Conservation (phyloP, 2,113 vertebrate species). For the Vidua chalybeata region DNA sequence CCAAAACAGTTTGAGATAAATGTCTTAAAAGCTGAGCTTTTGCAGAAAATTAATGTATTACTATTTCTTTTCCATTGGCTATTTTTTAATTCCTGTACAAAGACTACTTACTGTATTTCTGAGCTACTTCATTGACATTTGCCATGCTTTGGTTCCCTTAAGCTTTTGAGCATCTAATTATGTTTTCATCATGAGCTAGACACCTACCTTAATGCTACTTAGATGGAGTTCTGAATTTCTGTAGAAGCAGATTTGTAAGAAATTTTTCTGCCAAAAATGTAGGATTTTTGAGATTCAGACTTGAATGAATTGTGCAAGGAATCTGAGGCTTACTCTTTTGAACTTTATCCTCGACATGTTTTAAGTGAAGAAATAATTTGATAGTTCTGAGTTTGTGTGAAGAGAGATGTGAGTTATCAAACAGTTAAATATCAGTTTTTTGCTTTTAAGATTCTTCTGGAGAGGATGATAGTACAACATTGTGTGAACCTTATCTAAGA, state of each 20-base stretch:
- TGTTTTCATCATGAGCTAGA: neutral
- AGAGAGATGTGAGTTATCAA: neutral
- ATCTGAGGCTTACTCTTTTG: neutral
- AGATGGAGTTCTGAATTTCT: neutral
- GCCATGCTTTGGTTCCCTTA: neutral
- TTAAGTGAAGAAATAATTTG: neutral
- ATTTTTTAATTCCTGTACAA: neutral
- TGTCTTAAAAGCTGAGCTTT: neutral
- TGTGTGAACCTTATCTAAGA: neutral
- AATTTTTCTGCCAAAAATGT: neutral
- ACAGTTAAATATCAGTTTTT: neutral
- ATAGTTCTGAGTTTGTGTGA: neutral
- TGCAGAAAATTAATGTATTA: neutral
- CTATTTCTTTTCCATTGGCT: neutral
- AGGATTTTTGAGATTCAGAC: neutral
- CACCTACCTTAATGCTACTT: neutral
- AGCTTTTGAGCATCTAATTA: neutral
- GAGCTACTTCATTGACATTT: neutral
- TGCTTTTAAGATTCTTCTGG: neutral
- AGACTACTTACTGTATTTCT: neutral
- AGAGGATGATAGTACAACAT: neutral
- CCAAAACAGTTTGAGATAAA: neutral
- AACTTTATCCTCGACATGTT: neutral
- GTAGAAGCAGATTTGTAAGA: neutral
- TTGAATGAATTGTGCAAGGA: neutral